phyloP scores from a whole-genome alignment of 2,888 invertebrate species.

The Chirona hameri region DNA sequence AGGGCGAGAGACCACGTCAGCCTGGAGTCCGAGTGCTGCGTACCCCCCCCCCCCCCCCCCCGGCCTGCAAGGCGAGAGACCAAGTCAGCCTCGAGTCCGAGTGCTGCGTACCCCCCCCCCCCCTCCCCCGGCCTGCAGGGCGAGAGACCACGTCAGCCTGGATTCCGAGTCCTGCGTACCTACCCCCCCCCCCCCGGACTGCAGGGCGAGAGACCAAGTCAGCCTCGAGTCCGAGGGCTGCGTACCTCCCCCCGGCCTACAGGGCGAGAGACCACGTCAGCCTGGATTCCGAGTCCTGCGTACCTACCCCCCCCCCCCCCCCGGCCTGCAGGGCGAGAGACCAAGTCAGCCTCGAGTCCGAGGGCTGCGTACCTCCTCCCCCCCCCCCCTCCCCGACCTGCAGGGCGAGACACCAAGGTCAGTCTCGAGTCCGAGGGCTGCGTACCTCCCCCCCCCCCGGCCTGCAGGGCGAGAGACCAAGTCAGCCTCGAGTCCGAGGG shows the following conservation, averaged over 20 bases:
- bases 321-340: conserved; percentile 32
- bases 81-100: no score
- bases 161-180: no score
- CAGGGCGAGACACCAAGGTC: no score
- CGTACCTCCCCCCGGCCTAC: conserved; percentile 38
- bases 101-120: no score
- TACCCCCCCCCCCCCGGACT: conserved; percentile 38
- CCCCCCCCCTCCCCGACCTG: conserved; percentile 38
- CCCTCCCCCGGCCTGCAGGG: conserved; percentile 36
- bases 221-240: conserved; percentile 24
- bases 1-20: no score
- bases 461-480: conserved; percentile 2
- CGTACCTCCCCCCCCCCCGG: conserved; percentile 39
- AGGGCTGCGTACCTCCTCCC: conserved; percentile 39
- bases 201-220: neutral
- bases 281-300: no score
- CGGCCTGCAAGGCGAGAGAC: conserved; percentile 30
- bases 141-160: no score
- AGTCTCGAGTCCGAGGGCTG: conserved; percentile 24
- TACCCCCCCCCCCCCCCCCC: no score
- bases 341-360: no score
- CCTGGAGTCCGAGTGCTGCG: no score
- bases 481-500: neutral
- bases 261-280: no score
- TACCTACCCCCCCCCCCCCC: no score